Evolutionary conservation across 2,888 invertebrate species (phyloP), one percentile per base, ranked within the genome.

Genomic region (Melanotus villosus): DNA sequence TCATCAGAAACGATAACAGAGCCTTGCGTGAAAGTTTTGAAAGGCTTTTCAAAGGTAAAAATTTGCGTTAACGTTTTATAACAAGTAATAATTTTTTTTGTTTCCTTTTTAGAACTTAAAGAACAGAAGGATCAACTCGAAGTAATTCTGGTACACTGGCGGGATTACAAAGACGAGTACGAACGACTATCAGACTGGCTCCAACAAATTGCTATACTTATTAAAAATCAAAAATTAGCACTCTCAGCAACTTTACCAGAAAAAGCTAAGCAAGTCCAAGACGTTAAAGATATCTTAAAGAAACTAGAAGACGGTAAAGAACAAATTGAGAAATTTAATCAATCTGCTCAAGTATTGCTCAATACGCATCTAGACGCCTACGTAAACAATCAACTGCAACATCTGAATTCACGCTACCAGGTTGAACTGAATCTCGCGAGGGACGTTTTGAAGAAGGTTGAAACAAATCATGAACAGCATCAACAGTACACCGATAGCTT

Each of bases 101-200:
- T n/a, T n/a, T n/a, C n/a, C n/a, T n/a, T n/a, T n/a, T n/a, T n/a
- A n/a, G n/a, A n/a, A n/a, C n/a, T n/a, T n/a, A n/a, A 92, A 79
- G 90, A 93, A 77, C 95, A 96, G 81, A 95, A 96, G 80, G 92
- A 91, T 75, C 92, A 94, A 81, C 83, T 97, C 16, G 95, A 95
- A 85, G 89, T 90, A 1, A 94, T 93, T 1, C 90, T 96, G 68
- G 88, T 89, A 59, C 93, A 95, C 79, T 95, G 96, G 94, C 89
- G 95, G 63, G 93, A 95, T 70, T 97, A 94, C 85, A 96, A 96
- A 84, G 96, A 96, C 80, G 96, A 97, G 84, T 96, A 94, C 80
- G 96, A 97, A 82, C 89, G 94, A 69, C 85, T 97, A 12, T 95
- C 95, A 57, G 96, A 97, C 82, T 97, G 96, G 96, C 84, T 97